phyloP scores from a whole-genome alignment of 2,113 vertebrate species.

The Mustela lutreola region DNA sequence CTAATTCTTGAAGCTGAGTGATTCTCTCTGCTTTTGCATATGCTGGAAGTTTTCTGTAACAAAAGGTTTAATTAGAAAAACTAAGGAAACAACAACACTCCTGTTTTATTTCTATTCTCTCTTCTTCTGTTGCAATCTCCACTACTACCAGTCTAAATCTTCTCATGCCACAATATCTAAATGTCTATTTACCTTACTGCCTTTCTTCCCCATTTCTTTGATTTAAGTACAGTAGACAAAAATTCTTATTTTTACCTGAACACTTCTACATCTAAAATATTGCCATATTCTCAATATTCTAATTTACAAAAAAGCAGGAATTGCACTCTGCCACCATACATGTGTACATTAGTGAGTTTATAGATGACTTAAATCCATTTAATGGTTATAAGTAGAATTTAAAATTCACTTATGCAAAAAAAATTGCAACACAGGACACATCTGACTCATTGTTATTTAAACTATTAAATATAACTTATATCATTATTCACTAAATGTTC shows the following conservation, averaged over 20 bases:
- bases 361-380: neutral
- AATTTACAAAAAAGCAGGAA: neutral
- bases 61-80: constrained; percentile 14
- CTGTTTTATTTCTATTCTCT: neutral
- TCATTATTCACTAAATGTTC: constrained; percentile 56
- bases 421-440: constrained; percentile 29
- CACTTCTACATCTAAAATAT: constrained; percentile 26
- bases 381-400: constrained; percentile 49
- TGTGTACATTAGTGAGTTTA: constrained; percentile 6
- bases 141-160: neutral
- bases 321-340: neutral
- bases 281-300: neutral
- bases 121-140: neutral
- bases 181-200: neutral
- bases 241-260: constrained; percentile 11
- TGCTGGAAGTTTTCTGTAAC: neutral
- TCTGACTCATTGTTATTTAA: constrained; percentile 67
- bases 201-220: constrained; percentile 29
- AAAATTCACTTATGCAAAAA: constrained; percentile 53
- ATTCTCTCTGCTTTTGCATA: neutral
- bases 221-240: neutral
- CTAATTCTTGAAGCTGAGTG: neutral
- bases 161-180: neutral
- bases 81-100: neutral
- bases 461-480: constrained; percentile 52